Percentiles rank a stretch among this genome's conserved stretches.
These are phyloP conservation scores for Pristionchus maxplancki DNA, from an alignment of 2,888 invertebrate species.

Conservation along the genomic window DNA sequence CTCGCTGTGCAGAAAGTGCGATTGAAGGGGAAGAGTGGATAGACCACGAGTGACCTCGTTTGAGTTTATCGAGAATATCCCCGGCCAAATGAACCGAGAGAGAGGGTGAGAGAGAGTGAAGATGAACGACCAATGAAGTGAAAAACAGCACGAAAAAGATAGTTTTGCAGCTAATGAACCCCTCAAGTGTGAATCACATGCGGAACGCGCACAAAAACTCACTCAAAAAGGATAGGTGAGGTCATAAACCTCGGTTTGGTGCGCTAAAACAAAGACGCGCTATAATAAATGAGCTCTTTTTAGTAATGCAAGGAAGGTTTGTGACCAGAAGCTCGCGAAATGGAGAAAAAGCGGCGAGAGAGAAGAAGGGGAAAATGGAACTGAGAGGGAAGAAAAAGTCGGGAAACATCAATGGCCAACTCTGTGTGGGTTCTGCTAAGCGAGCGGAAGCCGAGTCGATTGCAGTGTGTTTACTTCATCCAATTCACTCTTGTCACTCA, in stretches of 20 bases:
- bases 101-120: background rate
- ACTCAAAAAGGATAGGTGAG: background rate
- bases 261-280: too few species aligned
- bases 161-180: background rate
- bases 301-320: background rate
- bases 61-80: conserved; percentile 41
- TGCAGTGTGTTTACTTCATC: background rate
- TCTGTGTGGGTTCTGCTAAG: background rate
- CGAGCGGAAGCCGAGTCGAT: background rate
- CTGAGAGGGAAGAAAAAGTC: background rate
- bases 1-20: conserved; percentile 3
- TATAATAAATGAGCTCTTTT: background rate
- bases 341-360: background rate
- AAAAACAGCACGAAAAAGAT: background rate
- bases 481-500: background rate
- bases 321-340: conserved; percentile 14
- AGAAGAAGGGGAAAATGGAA: background rate
- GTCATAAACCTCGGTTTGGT: background rate
- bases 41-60: conserved; percentile 17
- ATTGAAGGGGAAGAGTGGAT: background rate
- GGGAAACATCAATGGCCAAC: conserved; percentile 15
- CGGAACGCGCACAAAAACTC: too few species aligned
- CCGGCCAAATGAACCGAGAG: conserved; percentile 37
- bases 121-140: background rate
- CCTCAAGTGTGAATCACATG: background rate